Evolutionary conservation across 2,888 invertebrate genomes (phyloP), one percentile per base, ranked within the genome.

Genomic region (Lasioglossum malachurum): DNA sequence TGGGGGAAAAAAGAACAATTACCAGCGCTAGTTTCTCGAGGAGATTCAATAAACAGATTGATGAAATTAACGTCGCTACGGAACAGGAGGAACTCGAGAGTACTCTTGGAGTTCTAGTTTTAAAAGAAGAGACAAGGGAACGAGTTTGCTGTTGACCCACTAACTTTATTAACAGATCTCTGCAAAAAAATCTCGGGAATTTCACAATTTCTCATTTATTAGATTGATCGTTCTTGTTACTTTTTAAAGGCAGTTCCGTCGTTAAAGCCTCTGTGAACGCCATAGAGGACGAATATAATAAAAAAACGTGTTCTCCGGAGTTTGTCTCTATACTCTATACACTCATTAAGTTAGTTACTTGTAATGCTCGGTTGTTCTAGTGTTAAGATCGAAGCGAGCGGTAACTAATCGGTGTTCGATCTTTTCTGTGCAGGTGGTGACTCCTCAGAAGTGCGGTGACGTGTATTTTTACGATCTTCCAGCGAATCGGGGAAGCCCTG

Each of bases 371-470:
- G 0, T 23, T 23, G 49, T 19, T 60, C 14, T 3, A n/a, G 3
- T 0, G 4, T 14, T 35, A 35, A 35, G 8, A 23, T 35, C 67
- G 35, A 19, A 23, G 2, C 16, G 23, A 44, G 3, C 64, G 44
- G 44, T 79, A 72, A 78, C 78, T 85, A 83, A 85, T 72, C 38
- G 23, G 14, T n/a, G 69, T 71, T 49, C 73, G 57, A 73, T 83
- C 67, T 73, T 69, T 75, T 77, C 38, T 80, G 23, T 95, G 27
- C 95, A 97, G 97, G 97, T 97, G 87, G 96, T 97, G 88, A 97
- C 97, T 83, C 97, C 97, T 60, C 97, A 97, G 94, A 97, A 97
- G 95, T 96, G 96, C 95, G 97, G 97, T 92, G 97, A 97, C 95
- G 97, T 97, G 75, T 97, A 97, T 95, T 95, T 97, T 88, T 97